Evolutionary conservation across 2,888 invertebrate genomes (phyloP).

Genomic region (Yponomeuta sedellus): DNA sequence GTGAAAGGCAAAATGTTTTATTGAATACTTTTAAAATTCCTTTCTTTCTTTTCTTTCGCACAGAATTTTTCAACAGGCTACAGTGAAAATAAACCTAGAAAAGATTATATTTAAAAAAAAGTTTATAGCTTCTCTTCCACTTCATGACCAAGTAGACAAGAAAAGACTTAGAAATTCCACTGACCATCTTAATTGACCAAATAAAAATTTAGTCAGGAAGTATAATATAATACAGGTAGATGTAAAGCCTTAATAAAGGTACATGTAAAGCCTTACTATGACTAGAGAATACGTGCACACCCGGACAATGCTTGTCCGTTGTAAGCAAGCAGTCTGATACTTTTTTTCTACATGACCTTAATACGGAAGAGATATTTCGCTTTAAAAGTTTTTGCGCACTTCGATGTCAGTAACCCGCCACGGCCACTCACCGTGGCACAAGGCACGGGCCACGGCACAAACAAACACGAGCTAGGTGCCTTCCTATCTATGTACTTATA

Average conservation of each 20-base stretch:
- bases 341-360: conserved; percentile 15
- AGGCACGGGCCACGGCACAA: neutral
- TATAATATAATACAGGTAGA: neutral
- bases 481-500: neutral
- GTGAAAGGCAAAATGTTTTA: no score
- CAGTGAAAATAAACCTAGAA: no score
- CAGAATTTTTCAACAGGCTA: no score
- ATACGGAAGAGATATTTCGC: conserved; percentile 8
- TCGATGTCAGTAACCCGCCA: conserved; percentile 53
- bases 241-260: neutral
- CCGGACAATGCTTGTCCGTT: conserved; percentile 4
- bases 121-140: no score
- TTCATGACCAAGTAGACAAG: no score
- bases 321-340: conserved; percentile 5
- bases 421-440: conserved; percentile 54
- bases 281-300: neutral
- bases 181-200: no score
- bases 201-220: no score
- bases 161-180: no score
- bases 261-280: neutral
- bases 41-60: no score
- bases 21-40: no score
- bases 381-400: conserved; percentile 35
- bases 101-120: no score
- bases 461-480: neutral